Base-by-base conservation (phyloP, 1,140 invertebrate species). In the Polyergus mexicanus region DNA sequence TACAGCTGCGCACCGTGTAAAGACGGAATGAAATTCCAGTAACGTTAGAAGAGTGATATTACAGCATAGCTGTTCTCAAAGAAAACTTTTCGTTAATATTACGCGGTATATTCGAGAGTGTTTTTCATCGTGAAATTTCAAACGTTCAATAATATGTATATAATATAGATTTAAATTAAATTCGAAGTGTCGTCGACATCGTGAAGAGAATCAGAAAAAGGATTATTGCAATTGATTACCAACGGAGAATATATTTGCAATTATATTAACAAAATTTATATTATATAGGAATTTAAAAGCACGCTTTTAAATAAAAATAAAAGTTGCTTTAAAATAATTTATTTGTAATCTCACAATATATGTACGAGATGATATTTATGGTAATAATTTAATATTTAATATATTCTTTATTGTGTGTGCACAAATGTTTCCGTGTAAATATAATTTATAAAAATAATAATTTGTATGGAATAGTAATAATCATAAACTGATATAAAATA, bases 11-110 rank as follows among this genome's bases (percentile, higher is more conserved):
- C 19, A 60, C 19, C 77, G 77, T 47, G 54, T 62, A 83, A 83
- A 83, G 68, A 72, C 78, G 58, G 78, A 83, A 83, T 83, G 78
- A 83, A 83, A 83, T 83, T 83, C 78, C 78, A 35, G 25, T 38
- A 38, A 60, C 38, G 66, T 62, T 81, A 22, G 54, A 63, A 60
- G 28, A 83, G 68, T 60, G 41, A 83, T 83, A 83, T 83, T 83
- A 47, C 78, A 47, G n/a, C 68, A 35, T 16, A 41, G 51, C 22
- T 41, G 10, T 16, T 66, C 32, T n/a, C 13, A 72, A 60, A 44
- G 66, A 72, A 32, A 35, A 51, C 13, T 51, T 3, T 51, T 51
- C 16, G 3, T 51, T 19, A 13, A 51, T 51, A 51, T 51, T 51
- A 44, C 38, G 38, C 6, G 16, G 10, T 35, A 22, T 44, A 81